Conservation (phyloP, 1,140 invertebrate genomes). For the Popillia japonica region DNA sequence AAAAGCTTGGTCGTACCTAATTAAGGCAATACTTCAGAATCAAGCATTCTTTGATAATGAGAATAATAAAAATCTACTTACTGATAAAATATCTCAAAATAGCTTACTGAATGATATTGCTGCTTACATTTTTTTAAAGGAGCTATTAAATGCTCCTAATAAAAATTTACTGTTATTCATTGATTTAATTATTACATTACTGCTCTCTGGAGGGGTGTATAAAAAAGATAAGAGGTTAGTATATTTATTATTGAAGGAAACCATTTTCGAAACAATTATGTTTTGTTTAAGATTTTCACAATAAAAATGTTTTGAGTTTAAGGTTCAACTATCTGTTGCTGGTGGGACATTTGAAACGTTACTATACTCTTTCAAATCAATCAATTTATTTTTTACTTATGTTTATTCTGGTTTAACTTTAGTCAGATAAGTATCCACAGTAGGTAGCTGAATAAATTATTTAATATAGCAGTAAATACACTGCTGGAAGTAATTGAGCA, state of each 20-base stretch:
- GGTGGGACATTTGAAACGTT: no score
- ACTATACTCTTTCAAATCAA: no score
- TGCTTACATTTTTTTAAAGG: constrained; percentile 19
- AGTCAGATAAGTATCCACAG: no score
- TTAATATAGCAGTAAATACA: no score
- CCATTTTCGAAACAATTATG: background rate
- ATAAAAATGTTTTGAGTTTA: no score
- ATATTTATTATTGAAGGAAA: constrained; percentile 33
- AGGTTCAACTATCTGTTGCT: no score
- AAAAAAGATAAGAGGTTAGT: constrained; percentile 47
- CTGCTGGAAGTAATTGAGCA: no score
- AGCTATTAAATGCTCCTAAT: background rate
- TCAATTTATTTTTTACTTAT: no score
- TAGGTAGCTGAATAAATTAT: no score
- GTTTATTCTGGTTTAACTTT: no score
- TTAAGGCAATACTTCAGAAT: constrained; percentile 1
- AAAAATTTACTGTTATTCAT: constrained; percentile 8
- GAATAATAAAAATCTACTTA: background rate
- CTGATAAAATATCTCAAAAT: background rate
- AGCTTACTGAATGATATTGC: background rate
- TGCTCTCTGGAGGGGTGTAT: constrained; percentile 44
- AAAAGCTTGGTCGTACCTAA: background rate
- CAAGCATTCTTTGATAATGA: background rate
- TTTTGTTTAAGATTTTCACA: no score
- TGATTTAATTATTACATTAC: constrained; percentile 43